Evolutionary conservation across 2,113 vertebrate species (phyloP), one percentile per base, ranked within the genome.

Genomic region (Dissostichus mawsoni): DNA sequence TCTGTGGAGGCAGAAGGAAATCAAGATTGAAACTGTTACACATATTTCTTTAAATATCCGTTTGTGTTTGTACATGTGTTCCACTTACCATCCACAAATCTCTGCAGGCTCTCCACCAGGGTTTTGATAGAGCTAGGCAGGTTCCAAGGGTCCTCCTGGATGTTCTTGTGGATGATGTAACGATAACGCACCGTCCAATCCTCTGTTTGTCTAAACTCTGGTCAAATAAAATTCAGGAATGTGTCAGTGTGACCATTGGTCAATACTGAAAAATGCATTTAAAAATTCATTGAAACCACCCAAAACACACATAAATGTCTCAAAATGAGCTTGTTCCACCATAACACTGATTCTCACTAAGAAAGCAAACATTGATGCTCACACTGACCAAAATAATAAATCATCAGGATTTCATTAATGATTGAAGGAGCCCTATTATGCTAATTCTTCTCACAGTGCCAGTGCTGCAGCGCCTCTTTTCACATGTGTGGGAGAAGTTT

Each of bases 71-170:
- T 25, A 25, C n/a, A 23, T 59, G 5, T 51, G 23, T 55, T 57
- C 2, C 16, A 87, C 96, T 86, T n/a, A 98, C 98, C 98, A 79
- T 99, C 98, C 59, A 98, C 98, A 0, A 97, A 96, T 94, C 94
- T 96, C 89, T 99, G 97, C 86, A 99, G 96, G 77, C 95, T 97
- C 89, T 98, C 98, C 88, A 99, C 96, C 70, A 99, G 94, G 16
- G 94, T 96, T 92, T 96, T 97, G 92, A 99, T 99, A 23, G 97
- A 96, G 87, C 74, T 90, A 9, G 98, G 98, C 44, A 99, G 96
- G 94, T 99, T 99, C 98, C 98, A 99, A 18, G 98, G 98, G 93
- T 99, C 98, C 92, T 99, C 97, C 86, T 98, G 97, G 92, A 99
- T 97, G 90, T 98, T 98, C 90, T 97, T 96, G 90, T 98, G 97